phyloP scores from a whole-genome alignment of 2,888 invertebrate genomes.

The Nudaria mundana region DNA sequence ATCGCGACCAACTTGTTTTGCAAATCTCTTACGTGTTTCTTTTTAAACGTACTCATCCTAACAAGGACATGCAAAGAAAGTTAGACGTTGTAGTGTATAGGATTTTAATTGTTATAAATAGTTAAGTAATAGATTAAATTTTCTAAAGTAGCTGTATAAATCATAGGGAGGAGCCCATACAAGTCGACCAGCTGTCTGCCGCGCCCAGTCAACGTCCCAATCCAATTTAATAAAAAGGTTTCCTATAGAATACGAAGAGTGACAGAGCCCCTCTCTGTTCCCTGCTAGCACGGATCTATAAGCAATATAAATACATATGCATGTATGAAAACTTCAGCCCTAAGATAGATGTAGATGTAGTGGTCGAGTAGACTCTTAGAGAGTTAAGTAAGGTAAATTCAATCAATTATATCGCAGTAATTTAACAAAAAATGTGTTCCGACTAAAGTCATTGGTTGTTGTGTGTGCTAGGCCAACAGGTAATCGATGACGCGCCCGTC shows the following conservation, averaged over 20 bases:
- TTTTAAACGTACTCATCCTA: background rate
- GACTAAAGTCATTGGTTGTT: too few relatives aligned
- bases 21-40: background rate
- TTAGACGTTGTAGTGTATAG: too few relatives aligned
- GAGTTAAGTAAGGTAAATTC: too few relatives aligned
- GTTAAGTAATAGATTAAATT: conserved; percentile 64
- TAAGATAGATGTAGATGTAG: too few relatives aligned
- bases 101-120: too few relatives aligned
- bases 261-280: conserved; percentile 13
- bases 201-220: conserved; percentile 30
- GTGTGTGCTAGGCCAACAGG: too few relatives aligned
- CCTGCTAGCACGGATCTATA: conserved; percentile 12
- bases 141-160: conserved; percentile 54
- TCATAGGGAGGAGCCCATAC: conserved; percentile 72
- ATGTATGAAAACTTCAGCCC: conserved; percentile 29
- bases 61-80: background rate
- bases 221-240: conserved; percentile 79
- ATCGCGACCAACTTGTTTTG: background rate
- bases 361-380: too few relatives aligned
- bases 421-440: too few relatives aligned
- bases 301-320: conserved; percentile 41
- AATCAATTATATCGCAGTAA: too few relatives aligned
- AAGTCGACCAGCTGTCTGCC: conserved; percentile 64
- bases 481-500: conserved; percentile 47
- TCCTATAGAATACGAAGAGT: conserved; percentile 64